A percentile compares a stretch with the other conserved stretches of the same genome.
phyloP scores from a whole-genome alignment of 2,797 vertebrate species.

The Pelobates cultripes region DNA sequence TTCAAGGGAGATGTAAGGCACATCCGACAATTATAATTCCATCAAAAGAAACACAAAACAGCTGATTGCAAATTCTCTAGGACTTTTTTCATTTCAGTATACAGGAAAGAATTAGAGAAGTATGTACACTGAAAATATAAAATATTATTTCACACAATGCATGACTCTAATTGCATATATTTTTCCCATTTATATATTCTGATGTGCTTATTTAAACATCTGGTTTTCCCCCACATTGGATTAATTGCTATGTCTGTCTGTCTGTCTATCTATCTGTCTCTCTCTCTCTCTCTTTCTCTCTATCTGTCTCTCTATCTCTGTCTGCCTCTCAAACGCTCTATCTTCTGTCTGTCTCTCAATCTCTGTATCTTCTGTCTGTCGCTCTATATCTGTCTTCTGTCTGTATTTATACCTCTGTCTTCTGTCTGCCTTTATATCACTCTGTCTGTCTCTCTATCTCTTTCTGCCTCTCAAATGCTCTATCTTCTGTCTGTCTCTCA shows the following conservation, averaged over 20 bases:
- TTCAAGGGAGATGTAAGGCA: constrained; percentile 19
- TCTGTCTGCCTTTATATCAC: too few relatives aligned
- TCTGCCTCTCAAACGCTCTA: too few relatives aligned
- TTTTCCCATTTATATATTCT: constrained; percentile 3
- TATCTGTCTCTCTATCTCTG: too few relatives aligned
- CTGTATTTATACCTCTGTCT: too few relatives aligned
- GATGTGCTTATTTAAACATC: constrained; percentile 25
- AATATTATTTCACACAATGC: constrained; percentile 31
- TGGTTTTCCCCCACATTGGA: constrained; percentile 3
- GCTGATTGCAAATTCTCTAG: constrained; percentile 47
- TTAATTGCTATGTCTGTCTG: neutral
- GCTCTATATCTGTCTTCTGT: too few relatives aligned
- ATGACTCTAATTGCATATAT: constrained; percentile 32
- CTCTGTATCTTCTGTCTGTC: too few relatives aligned
- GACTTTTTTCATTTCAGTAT: constrained; percentile 45
- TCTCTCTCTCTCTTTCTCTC: too few relatives aligned
- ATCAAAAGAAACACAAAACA: constrained; percentile 39
- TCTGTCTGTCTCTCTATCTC: too few relatives aligned
- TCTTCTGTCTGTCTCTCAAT: too few relatives aligned
- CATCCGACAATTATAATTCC: constrained; percentile 38
- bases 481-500: too few relatives aligned
- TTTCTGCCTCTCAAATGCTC: too few relatives aligned
- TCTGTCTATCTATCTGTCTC: too few relatives aligned
- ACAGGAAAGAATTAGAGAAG: constrained; percentile 43
- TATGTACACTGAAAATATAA: constrained; percentile 39